phyloP scores from a whole-genome alignment of 2,113 vertebrate genomes.

The Scortum barcoo region DNA sequence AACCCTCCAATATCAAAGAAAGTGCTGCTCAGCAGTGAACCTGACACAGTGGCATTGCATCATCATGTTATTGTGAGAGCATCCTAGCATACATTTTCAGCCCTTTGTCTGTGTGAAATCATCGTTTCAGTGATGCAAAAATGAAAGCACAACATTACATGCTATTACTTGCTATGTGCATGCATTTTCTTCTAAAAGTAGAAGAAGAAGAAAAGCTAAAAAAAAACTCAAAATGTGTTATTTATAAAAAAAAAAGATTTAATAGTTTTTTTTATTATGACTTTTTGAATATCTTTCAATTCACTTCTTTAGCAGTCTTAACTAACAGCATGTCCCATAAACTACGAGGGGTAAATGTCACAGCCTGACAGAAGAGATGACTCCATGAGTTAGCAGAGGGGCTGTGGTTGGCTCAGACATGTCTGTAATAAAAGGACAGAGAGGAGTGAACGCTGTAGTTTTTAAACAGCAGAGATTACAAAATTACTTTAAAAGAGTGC shows the following conservation, averaged over 20 bases:
- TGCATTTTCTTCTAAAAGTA: background rate
- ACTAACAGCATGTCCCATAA: background rate
- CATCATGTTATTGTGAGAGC: conserved; percentile 25
- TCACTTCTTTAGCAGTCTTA: background rate
- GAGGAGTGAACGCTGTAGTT: background rate
- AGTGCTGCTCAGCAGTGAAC: conserved; percentile 25
- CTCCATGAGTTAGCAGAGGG: background rate
- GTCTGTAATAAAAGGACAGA: background rate
- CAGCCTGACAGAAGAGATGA: background rate
- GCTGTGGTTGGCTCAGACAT: background rate
- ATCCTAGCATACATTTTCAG: conserved; percentile 1
- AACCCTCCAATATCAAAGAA: conserved; percentile 31
- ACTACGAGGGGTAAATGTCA: background rate
- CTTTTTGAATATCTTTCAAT: background rate
- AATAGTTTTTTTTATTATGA: background rate
- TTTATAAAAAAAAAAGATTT: too few relatives aligned
- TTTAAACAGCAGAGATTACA: background rate
- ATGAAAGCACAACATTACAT: conserved; percentile 26
- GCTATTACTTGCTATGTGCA: background rate
- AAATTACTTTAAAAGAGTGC: background rate
- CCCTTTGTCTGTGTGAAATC: conserved; percentile 13
- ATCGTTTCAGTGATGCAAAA: conserved; percentile 9
- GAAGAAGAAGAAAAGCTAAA: background rate
- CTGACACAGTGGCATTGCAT: background rate
- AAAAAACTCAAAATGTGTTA: background rate